A percentile compares a stretch with the other conserved stretches of the same genome.
These are phyloP conservation scores for Patella ulyssiponensis DNA, from an alignment of 2,888 invertebrate genomes.

Conservation along the genomic window DNA sequence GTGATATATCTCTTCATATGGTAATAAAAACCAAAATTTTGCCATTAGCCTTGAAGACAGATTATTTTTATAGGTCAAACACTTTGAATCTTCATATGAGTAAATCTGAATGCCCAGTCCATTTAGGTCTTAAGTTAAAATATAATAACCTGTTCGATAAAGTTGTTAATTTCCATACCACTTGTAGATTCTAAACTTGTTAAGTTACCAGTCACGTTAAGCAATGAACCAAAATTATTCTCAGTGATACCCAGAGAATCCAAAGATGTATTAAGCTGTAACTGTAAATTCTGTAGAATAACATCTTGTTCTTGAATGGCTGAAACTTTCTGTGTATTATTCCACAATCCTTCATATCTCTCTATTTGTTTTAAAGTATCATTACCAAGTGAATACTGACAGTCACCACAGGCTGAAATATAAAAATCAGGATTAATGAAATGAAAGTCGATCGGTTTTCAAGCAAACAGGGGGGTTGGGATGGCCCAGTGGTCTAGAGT, in stretches of 20 bases:
- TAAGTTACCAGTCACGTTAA: conserved; percentile 17
- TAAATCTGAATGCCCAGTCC: too few relatives aligned
- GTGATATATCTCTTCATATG: too few relatives aligned
- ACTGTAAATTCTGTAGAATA: conserved; percentile 33
- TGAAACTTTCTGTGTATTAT: conserved; percentile 29
- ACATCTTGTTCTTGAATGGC: conserved; percentile 41
- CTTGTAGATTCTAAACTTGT: neutral
- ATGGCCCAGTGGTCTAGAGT: too few relatives aligned
- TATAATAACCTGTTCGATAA: neutral
- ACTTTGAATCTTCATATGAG: too few relatives aligned
- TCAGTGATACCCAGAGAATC: conserved; percentile 36
- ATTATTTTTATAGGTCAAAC: too few relatives aligned
- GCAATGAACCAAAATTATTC: conserved; percentile 20
- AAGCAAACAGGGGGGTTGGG: too few relatives aligned
- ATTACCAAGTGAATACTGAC: conserved; percentile 51
- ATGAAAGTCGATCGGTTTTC: too few relatives aligned
- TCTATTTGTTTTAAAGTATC: conserved; percentile 40
- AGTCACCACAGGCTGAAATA: conserved; percentile 48
- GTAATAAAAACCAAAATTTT: too few relatives aligned
- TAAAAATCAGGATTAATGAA: neutral
- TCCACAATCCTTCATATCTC: conserved; percentile 28
- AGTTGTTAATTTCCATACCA: neutral
- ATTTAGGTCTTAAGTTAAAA: too few relatives aligned
- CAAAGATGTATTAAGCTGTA: conserved; percentile 30
- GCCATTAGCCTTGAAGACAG: too few relatives aligned